Conservation (phyloP, 2,888 invertebrate genomes). For the Hylaea fasciaria region DNA sequence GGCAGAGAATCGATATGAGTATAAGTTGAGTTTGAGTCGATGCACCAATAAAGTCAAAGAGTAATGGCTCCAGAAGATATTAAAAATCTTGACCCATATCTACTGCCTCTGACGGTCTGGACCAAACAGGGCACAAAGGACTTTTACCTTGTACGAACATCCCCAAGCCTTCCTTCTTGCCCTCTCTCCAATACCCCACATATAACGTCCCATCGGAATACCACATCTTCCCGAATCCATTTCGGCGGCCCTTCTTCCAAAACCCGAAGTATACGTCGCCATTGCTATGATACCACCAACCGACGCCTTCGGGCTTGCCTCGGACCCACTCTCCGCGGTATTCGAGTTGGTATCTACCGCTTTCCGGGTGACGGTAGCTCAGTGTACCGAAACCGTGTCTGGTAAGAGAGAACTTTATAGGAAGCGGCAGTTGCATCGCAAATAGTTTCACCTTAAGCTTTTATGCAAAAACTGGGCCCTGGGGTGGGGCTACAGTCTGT, state of each 20-base stretch:
- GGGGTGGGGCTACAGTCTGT: too few species aligned
- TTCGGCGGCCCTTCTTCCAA: conserved; percentile 75
- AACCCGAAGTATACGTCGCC: conserved; percentile 86
- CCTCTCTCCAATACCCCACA: conserved; percentile 85
- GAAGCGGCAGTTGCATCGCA: too few species aligned
- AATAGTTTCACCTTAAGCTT: too few species aligned
- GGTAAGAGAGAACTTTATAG: conserved; percentile 36
- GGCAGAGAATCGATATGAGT: too few species aligned
- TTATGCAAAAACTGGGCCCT: too few species aligned
- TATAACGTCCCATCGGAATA: conserved; percentile 85
- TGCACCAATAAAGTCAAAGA: too few species aligned
- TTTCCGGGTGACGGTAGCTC: conserved; percentile 61
- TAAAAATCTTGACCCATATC: too few species aligned
- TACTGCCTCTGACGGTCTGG: too few species aligned
- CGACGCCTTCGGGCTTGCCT: conserved; percentile 85
- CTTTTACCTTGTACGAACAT: conserved; percentile 78
- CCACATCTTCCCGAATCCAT: conserved; percentile 87
- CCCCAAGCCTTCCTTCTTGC: conserved; percentile 79
- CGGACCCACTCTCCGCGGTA: conserved; percentile 86
- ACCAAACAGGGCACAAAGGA: not conserved
- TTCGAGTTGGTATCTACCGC: conserved; percentile 72
- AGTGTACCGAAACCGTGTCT: conserved; percentile 86
- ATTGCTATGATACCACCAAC: conserved; percentile 83
- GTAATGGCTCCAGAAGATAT: too few species aligned
- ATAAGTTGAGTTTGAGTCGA: too few species aligned